Evolutionary conservation across 2,888 invertebrate genomes (phyloP), one percentile per base, ranked within the genome.

Genomic region (Hyppa rectilinea): DNA sequence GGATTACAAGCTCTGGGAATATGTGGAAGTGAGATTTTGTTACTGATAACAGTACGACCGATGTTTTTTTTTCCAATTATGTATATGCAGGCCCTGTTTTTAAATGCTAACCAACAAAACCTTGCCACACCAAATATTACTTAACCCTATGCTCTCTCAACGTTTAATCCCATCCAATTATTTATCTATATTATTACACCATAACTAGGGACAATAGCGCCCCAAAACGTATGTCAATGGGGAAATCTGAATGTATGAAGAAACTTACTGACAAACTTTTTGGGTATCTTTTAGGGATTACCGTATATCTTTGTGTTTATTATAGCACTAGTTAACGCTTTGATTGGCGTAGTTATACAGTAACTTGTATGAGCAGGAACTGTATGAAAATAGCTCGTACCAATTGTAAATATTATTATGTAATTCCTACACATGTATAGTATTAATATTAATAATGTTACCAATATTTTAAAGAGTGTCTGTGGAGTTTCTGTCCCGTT

Each of bases 221-320:
- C 47, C 53, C 66, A 23, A 49, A 36, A 9, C 23, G 12, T 40
- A 47, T 14, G 4, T 59, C 40, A 34, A 38, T 55, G 2, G 40
- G n/a, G 7, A 55, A 36, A 75, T 75, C 63, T 75, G 40, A 49
- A 71, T 34, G 7, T 55, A 47, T 14, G 23, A 4, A 12, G 36
- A 75, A 49, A 56, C 47, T 12, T 2, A 75, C 29, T 12, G 23
- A 0, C 53, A 43, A 38, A 72, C 29, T 64, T 71, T 69, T 36
- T 23, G 53, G 7, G 17, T 34, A 20, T 6, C 17, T 23, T 45
- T 62, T 14, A 31, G 17, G n/a, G 45, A 53, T 53, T 34, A 29
- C 23, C 40, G 29, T 55, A 40, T 53, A 20, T 64, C 17, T 36
- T 34, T n/a, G 12, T 10, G 6, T 71, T 63, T 74, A 43, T 43